A percentile compares a stretch with the other conserved stretches of the same genome.
Evolutionary conservation across 2,888 invertebrate genomes (phyloP).

Genomic region (Lasioglossum morio): DNA sequence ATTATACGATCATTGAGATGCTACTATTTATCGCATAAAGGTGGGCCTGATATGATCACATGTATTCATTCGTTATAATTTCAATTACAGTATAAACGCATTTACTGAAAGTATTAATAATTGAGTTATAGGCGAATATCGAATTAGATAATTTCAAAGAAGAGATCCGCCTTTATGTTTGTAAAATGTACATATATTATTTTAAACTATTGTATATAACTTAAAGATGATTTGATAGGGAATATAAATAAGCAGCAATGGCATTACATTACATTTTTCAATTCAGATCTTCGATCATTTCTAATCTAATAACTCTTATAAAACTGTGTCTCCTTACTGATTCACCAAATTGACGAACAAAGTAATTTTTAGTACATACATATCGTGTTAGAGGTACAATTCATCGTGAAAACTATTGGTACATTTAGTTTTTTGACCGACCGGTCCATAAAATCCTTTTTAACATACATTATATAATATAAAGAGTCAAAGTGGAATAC

Average conservation of each 20-base stretch:
- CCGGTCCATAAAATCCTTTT: slow-evolving; percentile 42
- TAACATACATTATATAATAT: slow-evolving; percentile 7
- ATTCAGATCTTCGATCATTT: slow-evolving; percentile 52
- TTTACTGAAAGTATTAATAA: slow-evolving; percentile 22
- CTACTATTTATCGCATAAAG: slow-evolving; percentile 53
- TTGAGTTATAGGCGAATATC: slow-evolving; percentile 24
- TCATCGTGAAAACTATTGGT: slow-evolving; percentile 53
- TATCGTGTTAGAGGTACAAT: slow-evolving; percentile 79
- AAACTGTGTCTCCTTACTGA: slow-evolving; percentile 59
- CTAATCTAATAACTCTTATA: slow-evolving; percentile 63
- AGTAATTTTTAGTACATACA: slow-evolving; percentile 80
- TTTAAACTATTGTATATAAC: slow-evolving; percentile 44
- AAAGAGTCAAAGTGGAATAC: slow-evolving; percentile 32
- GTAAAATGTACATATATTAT: slow-evolving; percentile 50
- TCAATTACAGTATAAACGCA: not conserved
- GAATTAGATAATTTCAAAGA: slow-evolving; percentile 8
- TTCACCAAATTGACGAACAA: slow-evolving; percentile 69
- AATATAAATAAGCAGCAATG: slow-evolving; percentile 28
- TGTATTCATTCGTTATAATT: slow-evolving; percentile 1
- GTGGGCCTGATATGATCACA: slow-evolving; percentile 41
- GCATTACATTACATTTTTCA: slow-evolving; percentile 42
- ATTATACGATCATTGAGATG: slow-evolving; percentile 49
- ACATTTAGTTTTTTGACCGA: slow-evolving; percentile 54
- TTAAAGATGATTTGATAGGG: slow-evolving; percentile 41
- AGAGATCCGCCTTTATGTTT: slow-evolving; percentile 52